phyloP scores from a whole-genome alignment of 2,888 invertebrate species.

The Myopa testacea region DNA sequence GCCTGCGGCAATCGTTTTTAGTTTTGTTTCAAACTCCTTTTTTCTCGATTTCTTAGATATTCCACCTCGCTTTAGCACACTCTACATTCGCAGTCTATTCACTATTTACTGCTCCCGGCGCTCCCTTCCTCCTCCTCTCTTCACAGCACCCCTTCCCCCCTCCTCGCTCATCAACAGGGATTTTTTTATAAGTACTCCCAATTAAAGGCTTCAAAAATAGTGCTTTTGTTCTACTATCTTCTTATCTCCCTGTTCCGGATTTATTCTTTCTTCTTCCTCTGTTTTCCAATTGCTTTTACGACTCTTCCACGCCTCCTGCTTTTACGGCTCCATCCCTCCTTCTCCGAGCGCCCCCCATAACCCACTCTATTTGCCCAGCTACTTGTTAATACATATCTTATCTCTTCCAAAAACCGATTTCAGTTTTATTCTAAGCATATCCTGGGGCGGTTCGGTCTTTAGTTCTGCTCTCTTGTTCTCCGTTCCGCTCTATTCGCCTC shows the following conservation, averaged over 20 bases:
- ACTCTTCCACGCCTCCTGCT: too few relatives aligned
- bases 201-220: background rate
- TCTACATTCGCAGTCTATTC: too few relatives aligned
- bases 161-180: background rate
- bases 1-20: background rate
- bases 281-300: too few relatives aligned
- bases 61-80: too few relatives aligned
- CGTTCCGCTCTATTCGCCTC: too few relatives aligned
- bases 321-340: too few relatives aligned
- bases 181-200: background rate
- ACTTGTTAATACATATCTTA: background rate
- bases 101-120: background rate
- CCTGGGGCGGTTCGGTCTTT: slow-evolving; percentile 22
- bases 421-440: slow-evolving; percentile 28
- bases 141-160: background rate
- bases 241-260: too few relatives aligned
- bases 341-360: too few relatives aligned
- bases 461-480: too few relatives aligned
- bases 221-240: background rate
- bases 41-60: background rate
- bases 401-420: slow-evolving; percentile 8
- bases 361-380: too few relatives aligned
- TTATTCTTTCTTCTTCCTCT: too few relatives aligned
- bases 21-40: background rate
- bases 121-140: background rate